Percentiles rank a stretch among this genome's conserved stretches.
Conservation (phyloP, 2,797 vertebrate species). For the Corythornis leucogaster region DNA sequence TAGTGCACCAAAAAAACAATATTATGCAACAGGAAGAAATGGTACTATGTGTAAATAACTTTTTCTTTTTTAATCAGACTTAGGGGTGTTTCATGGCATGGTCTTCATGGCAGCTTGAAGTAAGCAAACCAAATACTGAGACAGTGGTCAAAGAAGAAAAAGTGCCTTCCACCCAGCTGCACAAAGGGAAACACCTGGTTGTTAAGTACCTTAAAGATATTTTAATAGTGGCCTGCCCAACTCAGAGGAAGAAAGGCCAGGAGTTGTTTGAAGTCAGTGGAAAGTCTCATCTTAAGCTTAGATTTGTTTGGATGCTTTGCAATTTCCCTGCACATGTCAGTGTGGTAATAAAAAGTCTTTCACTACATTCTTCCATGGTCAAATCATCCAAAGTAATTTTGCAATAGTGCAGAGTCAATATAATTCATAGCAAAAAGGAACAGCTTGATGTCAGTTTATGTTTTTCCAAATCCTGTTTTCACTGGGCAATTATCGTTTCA, state of each 20-base stretch:
- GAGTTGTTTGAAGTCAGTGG: conserved; percentile 12
- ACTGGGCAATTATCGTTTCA: conserved; percentile 34
- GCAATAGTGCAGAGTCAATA: conserved; percentile 31
- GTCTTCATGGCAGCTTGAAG: not conserved
- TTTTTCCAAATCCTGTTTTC: conserved; percentile 59
- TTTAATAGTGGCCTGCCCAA: not conserved
- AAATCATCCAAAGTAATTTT: conserved; percentile 39
- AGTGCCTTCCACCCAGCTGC: not conserved
- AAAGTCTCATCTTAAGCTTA: conserved; percentile 14
- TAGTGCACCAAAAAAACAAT: not conserved
- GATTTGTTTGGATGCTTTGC: conserved; percentile 13
- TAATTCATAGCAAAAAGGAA: conserved; percentile 48
- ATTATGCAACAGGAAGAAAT: not conserved
- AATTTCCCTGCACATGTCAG: not conserved
- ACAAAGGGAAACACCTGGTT: not conserved
- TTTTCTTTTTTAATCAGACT: not conserved
- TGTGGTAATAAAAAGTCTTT: not conserved
- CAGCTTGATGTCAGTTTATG: conserved; percentile 56
- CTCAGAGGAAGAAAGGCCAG: not conserved
- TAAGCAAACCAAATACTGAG: not conserved
- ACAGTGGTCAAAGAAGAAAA: not conserved
- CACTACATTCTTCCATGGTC: conserved; percentile 39
- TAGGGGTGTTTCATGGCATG: not conserved
- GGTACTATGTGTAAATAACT: not conserved
- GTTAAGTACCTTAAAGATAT: not conserved